Evolutionary conservation across 1,140 invertebrate species (phyloP).

Genomic region (Pseudomyrmex flavicornis): DNA sequence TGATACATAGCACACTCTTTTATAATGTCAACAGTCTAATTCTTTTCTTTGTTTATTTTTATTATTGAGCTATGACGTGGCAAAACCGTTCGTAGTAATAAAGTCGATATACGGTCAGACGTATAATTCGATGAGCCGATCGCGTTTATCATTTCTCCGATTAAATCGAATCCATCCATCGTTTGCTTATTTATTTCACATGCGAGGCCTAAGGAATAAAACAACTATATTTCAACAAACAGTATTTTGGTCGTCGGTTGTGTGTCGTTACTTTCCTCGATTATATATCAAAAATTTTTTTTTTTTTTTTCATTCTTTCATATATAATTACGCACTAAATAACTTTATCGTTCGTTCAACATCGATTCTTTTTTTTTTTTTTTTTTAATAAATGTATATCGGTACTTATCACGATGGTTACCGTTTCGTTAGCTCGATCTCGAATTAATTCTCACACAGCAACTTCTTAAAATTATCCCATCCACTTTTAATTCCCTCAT

Average conservation of each 20-base stretch:
- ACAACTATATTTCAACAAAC: conserved; percentile 38
- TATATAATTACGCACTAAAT: conserved; percentile 49
- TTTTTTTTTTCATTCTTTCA: conserved; percentile 5
- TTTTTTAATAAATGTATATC: conserved; percentile 10
- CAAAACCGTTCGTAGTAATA: conserved; percentile 25
- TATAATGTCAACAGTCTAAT: conserved; percentile 7
- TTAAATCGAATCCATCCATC: conserved; percentile 31
- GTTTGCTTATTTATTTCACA: background rate
- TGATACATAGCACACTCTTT: conserved; percentile 10
- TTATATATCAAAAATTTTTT: conserved; percentile 22
- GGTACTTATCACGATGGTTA: conserved; percentile 33
- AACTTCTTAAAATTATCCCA: conserved; percentile 45
- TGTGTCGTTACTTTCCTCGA: background rate
- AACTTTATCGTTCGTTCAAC: conserved; percentile 38
- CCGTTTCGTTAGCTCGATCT: conserved; percentile 24
- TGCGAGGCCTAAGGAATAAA: conserved; percentile 54
- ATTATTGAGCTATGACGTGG: conserved; percentile 30
- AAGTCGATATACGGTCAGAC: conserved; percentile 38
- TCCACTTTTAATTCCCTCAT: conserved; percentile 20
- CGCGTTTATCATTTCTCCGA: background rate
- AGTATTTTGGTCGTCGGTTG: conserved; percentile 3
- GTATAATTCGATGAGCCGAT: conserved; percentile 27
- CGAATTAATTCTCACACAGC: conserved; percentile 36
- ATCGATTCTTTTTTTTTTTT: background rate
- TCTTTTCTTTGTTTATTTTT: background rate